phyloP scores from a whole-genome alignment of 2,888 invertebrate species.

The Trissoscelio sp. region DNA sequence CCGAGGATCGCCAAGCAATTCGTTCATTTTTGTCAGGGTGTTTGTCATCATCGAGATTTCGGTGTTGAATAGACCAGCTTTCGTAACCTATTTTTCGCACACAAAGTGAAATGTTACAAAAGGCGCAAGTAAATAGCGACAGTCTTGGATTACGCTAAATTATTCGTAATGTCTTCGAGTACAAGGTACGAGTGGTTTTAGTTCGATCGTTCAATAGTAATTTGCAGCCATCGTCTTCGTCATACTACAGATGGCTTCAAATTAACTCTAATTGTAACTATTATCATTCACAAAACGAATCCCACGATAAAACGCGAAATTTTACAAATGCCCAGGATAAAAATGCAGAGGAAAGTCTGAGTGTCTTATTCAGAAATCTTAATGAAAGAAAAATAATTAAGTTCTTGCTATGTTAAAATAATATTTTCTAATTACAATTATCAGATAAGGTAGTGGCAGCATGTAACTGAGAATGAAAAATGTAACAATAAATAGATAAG shows the following conservation, averaged over 20 bases:
- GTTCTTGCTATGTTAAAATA: too few species aligned
- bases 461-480: too few species aligned
- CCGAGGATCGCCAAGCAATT: conserved; percentile 68
- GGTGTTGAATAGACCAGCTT: conserved; percentile 73
- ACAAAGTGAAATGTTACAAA: conserved; percentile 16
- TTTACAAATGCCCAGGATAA: conserved; percentile 19
- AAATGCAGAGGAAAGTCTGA: conserved; percentile 1
- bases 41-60: conserved; percentile 79
- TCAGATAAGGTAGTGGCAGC: too few species aligned
- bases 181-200: conserved; percentile 40
- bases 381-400: conserved; percentile 13
- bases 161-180: conserved; percentile 44
- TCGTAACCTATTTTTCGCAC: conserved; percentile 72
- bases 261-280: conserved; percentile 64
- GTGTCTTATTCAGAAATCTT: conserved; percentile 13
- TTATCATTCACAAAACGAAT: conserved; percentile 53
- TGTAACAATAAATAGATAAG: too few species aligned
- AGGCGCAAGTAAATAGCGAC: conserved; percentile 7
- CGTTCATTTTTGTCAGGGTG: conserved; percentile 77
- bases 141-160: conserved; percentile 22
- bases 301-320: conserved; percentile 24
- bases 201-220: conserved; percentile 58
- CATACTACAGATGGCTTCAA: conserved; percentile 52
- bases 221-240: conserved; percentile 55
- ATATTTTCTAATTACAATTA: too few species aligned